Evolutionary conservation across 2,888 invertebrate species (phyloP).

Genomic region (Agriopis leucophaearia): DNA sequence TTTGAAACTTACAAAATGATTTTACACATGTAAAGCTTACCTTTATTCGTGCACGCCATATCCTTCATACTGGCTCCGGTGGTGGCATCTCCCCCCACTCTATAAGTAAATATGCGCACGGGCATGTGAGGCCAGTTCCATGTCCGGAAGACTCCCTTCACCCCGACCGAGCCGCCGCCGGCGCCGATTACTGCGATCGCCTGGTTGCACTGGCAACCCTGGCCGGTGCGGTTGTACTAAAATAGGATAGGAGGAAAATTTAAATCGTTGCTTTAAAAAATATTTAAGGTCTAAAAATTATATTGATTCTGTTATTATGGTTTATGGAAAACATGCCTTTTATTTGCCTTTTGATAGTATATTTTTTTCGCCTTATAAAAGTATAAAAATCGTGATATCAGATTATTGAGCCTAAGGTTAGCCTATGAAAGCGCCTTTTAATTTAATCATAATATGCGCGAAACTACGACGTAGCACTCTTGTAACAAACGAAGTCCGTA

Average conservation of each 20-base stretch:
- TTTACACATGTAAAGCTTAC: slow-evolving; percentile 78
- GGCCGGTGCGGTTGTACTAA: slow-evolving; percentile 93
- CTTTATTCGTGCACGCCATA: slow-evolving; percentile 99
- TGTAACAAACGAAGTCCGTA: not conserved
- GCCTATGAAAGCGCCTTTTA: not conserved
- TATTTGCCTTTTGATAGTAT: too few species aligned
- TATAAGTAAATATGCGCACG: slow-evolving; percentile 97
- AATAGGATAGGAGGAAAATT: not conserved
- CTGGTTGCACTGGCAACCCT: slow-evolving; percentile 98
- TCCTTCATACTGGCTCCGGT: slow-evolving; percentile 94
- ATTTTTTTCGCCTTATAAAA: too few species aligned
- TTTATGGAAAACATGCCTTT: too few species aligned
- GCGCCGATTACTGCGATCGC: slow-evolving; percentile 99
- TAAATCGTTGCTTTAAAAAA: not conserved
- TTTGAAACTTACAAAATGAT: too few species aligned
- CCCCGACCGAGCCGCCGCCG: slow-evolving; percentile 93
- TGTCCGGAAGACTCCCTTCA: slow-evolving; percentile 88
- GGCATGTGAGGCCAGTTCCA: slow-evolving; percentile 98
- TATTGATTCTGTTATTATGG: not conserved
- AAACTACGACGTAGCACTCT: not conserved
- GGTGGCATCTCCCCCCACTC: slow-evolving; percentile 97
- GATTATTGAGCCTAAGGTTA: too few species aligned
- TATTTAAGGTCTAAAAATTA: not conserved
- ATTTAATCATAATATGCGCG: not conserved
- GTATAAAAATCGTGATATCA: too few species aligned